These are phyloP conservation scores for Epinotia bilunana DNA, from an alignment of 2,888 invertebrate species.

Conservation along the genomic window DNA sequence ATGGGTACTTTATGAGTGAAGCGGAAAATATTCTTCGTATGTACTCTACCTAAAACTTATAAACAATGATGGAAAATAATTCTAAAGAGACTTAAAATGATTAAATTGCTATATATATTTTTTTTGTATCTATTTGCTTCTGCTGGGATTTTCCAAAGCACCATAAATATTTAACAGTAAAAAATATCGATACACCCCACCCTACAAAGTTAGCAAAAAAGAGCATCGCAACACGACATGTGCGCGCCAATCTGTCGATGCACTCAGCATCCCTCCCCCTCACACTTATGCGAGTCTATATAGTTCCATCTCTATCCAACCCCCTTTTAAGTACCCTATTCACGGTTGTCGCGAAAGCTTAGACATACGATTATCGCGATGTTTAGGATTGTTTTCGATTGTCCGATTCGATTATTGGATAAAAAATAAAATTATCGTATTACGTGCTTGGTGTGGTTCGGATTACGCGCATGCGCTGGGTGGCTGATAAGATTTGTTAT, in stretches of 20 bases:
- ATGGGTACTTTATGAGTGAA: too few relatives aligned
- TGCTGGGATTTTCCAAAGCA: too few relatives aligned
- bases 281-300: conserved; percentile 43
- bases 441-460: conserved; percentile 28
- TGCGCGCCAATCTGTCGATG: conserved; percentile 83
- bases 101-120: too few relatives aligned
- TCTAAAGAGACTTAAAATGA: too few relatives aligned
- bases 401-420: conserved; percentile 63
- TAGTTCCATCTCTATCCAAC: conserved; percentile 57
- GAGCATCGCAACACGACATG: conserved; percentile 82
- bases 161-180: not conserved
- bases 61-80: not conserved
- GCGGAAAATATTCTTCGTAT: not conserved
- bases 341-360: conserved; percentile 74
- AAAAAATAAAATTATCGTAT: conserved; percentile 39
- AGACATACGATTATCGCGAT: conserved; percentile 71
- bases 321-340: conserved; percentile 58
- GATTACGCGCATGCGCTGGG: conserved; percentile 27
- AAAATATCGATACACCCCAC: conserved; percentile 52
- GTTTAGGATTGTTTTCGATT: conserved; percentile 76
- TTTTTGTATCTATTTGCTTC: too few relatives aligned
- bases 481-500: not conserved
- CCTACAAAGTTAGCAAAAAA: conserved; percentile 71
- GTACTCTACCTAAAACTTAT: not conserved
- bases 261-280: conserved; percentile 60